Conservation (phyloP, 2,797 vertebrate species). For the Sebastes nivosus region DNA sequence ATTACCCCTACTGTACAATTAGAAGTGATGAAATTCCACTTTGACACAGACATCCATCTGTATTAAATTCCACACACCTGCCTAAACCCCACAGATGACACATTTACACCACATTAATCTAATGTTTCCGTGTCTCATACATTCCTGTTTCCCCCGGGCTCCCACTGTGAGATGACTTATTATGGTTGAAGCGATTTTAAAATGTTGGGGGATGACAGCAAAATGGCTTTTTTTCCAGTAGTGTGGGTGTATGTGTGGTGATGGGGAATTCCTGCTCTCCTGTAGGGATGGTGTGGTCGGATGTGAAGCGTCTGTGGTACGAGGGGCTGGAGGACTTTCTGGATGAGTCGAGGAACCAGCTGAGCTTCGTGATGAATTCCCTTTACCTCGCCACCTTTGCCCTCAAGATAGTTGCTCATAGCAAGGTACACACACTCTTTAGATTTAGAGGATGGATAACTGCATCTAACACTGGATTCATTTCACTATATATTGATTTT, state of each 20-base stretch:
- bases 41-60: slow-evolving; percentile 8
- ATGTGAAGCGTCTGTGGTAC: slow-evolving; percentile 98
- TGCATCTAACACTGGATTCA: background rate
- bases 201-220: slow-evolving; percentile 31
- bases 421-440: slow-evolving; percentile 85
- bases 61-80: slow-evolving; percentile 40
- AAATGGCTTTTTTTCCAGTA: slow-evolving; percentile 16
- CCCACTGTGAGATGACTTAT: slow-evolving; percentile 37
- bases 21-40: background rate
- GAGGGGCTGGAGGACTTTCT: slow-evolving; percentile 97
- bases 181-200: slow-evolving; percentile 28
- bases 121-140: slow-evolving; percentile 10
- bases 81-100: slow-evolving; percentile 43
- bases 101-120: slow-evolving; percentile 45
- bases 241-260: background rate
- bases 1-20: background rate
- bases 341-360: slow-evolving; percentile 97
- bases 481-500: background rate
- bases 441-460: background rate
- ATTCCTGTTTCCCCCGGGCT: slow-evolving; percentile 29
- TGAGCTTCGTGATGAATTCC: slow-evolving; percentile 99
- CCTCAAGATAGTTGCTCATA: slow-evolving; percentile 96
- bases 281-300: slow-evolving; percentile 98
- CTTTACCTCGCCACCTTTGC: slow-evolving; percentile 97
- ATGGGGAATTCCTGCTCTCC: slow-evolving; percentile 40